Base-by-base conservation (phyloP, 2,888 invertebrate species). In the Rhabditophanes sp. region DNA sequence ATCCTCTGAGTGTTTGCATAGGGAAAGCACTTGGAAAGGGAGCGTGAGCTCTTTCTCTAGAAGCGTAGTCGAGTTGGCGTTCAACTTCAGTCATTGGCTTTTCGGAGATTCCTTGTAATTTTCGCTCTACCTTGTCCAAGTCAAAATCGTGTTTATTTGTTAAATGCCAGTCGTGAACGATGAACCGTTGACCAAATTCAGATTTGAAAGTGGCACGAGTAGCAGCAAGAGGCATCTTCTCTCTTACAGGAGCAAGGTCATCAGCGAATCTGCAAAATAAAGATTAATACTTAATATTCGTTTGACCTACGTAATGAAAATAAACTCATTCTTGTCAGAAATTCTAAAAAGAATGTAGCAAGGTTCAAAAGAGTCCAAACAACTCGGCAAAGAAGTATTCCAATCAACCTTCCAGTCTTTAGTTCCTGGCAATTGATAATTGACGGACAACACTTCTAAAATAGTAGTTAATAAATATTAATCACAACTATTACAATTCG, bases 171-270 rank as follows among this genome's bases (percentile, higher is more conserved):
- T 96, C 96, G 66, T 88, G 83, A 56, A 80, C 39, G 26, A 96
- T 85, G 56, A 82, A 80, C 0, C 82, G 78, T 4, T 82, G 78
- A 1, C 93, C 93, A 68, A 96, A 96, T 67, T 90, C 87, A 59
- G 78, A 79, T 66, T 90, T 96, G 18, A 96, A 71, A 1, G 93
- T 96, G 1, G 93, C 84, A 68, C 88, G 84, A 0, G 90, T 93
- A 0, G 87, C 88, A 0, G 93, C 93, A 60, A 88, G 88, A 33
- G 96, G 71, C 93, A 96, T 93, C 69, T 96, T 96, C 61, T 85
- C 79, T 37, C 90, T 73, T 3, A 90, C 79, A 0, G 80, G 76
- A 1, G 88, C 81, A 36, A 75, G 75, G 62, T 93, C 93, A 1
- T 93, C 93, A 1, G 80, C 82, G 83, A 88, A 96, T 53, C 81